A percentile compares a stretch with the other conserved stretches of the same genome.
These are phyloP conservation scores for Drosophila eohydei DNA, from an alignment of 2,888 invertebrate genomes.

Conservation along the genomic window DNA sequence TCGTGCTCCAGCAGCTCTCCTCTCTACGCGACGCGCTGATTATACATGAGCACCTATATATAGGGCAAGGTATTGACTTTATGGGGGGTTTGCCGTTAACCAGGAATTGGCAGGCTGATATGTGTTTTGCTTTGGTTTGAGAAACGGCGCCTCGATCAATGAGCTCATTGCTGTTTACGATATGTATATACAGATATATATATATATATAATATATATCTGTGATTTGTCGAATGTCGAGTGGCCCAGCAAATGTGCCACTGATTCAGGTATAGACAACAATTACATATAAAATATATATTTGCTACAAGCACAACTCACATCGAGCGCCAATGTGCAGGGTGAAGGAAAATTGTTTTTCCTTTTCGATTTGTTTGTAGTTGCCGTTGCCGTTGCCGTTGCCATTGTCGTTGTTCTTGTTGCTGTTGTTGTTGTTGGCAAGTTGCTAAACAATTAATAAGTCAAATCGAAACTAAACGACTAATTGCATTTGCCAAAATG, in stretches of 20 bases:
- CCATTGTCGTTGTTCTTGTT: slow-evolving; percentile 33
- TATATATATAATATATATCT: slow-evolving; percentile 13
- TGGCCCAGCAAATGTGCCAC: slow-evolving; percentile 21
- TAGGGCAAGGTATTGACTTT: slow-evolving; percentile 56
- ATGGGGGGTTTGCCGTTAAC: slow-evolving; percentile 8
- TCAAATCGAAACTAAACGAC: slow-evolving; percentile 51
- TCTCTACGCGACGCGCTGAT: slow-evolving; percentile 2
- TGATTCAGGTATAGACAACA: slow-evolving; percentile 27
- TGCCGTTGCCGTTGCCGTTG: slow-evolving; percentile 26
- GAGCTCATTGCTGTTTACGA: slow-evolving; percentile 70
- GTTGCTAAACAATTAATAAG: slow-evolving; percentile 71
- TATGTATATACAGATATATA: slow-evolving; percentile 25
- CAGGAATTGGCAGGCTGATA: slow-evolving; percentile 20
- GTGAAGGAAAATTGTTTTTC: slow-evolving; percentile 21
- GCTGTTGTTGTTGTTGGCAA: slow-evolving; percentile 47
- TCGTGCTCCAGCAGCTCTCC: slow-evolving; percentile 39
- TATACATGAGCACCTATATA: slow-evolving; percentile 14
- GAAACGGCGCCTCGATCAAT: slow-evolving; percentile 52
- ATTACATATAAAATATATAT: slow-evolving; percentile 26
- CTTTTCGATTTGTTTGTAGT: slow-evolving; percentile 18
- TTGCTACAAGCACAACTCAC: slow-evolving; percentile 9
- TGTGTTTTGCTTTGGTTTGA: not conserved
- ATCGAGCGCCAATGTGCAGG: slow-evolving; percentile 51
- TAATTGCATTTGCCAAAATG: slow-evolving; percentile 72
- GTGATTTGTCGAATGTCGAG: slow-evolving; percentile 17